A percentile compares a stretch with the other conserved stretches of the same genome.
Evolutionary conservation across 2,888 invertebrate genomes (phyloP).

Genomic region (Notocelia uddmanniana): DNA sequence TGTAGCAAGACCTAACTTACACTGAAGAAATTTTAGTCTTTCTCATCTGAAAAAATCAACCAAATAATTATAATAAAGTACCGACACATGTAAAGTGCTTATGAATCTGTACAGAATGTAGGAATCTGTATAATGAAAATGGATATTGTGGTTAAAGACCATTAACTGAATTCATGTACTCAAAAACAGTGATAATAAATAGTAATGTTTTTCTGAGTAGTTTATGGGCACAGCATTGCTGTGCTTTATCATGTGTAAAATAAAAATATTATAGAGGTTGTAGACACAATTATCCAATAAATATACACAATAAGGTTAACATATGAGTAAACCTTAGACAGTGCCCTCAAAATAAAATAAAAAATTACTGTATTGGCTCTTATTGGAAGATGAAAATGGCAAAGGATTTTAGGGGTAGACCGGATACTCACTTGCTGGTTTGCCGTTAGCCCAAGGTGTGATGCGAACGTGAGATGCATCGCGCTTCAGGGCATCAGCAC

Average conservation of each 20-base stretch:
- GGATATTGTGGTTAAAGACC: too few species aligned
- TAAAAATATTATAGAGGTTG: too few species aligned
- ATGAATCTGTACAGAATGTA: background rate
- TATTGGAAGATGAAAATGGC: background rate
- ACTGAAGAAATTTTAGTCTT: conserved; percentile 63
- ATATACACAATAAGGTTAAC: too few species aligned
- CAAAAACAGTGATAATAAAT: too few species aligned
- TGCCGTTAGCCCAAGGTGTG: conserved; percentile 96
- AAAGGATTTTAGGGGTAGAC: background rate
- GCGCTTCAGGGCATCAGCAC: conserved; percentile 90
- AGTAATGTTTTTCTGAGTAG: too few species aligned
- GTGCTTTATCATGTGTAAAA: too few species aligned
- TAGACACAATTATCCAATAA: too few species aligned
- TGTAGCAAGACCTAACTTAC: conserved; percentile 66
- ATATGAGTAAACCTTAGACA: too few species aligned
- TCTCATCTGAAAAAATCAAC: conserved; percentile 76
- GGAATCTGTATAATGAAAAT: background rate
- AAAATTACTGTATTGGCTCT: too few species aligned
- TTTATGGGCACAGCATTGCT: too few species aligned
- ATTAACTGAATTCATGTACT: too few species aligned
- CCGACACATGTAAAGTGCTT: background rate
- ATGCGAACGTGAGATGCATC: conserved; percentile 92
- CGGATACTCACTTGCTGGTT: conserved; percentile 90
- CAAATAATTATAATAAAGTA: background rate
- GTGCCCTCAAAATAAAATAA: too few species aligned